phyloP scores from a whole-genome alignment of 2,797 vertebrate species.

The Sebastes cheni region DNA sequence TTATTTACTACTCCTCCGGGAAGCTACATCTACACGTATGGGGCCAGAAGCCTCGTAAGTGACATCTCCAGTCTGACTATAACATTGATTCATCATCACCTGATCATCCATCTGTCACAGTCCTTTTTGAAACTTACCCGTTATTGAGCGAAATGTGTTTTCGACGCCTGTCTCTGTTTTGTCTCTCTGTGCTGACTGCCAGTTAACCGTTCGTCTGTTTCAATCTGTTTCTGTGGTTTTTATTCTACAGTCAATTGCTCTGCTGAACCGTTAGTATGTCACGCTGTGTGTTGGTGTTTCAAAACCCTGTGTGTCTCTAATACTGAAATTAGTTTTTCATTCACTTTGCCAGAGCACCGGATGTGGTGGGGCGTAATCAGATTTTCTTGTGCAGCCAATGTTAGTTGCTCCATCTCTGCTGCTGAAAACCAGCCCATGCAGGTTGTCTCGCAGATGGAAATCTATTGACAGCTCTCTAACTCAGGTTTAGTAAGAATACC shows the following conservation, averaged over 20 bases:
- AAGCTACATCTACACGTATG: slow-evolving; percentile 92
- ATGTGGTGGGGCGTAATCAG: slow-evolving; percentile 22
- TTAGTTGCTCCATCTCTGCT: not conserved
- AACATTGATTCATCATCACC: slow-evolving; percentile 9
- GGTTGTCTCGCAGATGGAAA: not conserved
- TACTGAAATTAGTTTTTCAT: slow-evolving; percentile 14
- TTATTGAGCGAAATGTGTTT: not conserved
- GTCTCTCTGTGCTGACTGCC: slow-evolving; percentile 30
- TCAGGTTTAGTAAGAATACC: not conserved
- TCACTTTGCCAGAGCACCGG: not conserved
- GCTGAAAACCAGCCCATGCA: not conserved
- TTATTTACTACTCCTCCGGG: slow-evolving; percentile 95
- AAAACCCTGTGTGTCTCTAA: not conserved
- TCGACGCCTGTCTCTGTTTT: slow-evolving; percentile 25
- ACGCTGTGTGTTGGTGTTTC: slow-evolving; percentile 5
- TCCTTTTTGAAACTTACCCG: not conserved
- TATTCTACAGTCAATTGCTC: not conserved
- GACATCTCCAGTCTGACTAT: slow-evolving; percentile 14
- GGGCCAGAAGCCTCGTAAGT: slow-evolving; percentile 96
- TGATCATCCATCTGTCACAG: slow-evolving; percentile 21
- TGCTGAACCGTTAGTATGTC: slow-evolving; percentile 1
- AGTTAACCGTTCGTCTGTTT: not conserved
- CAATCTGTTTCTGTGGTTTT: slow-evolving; percentile 7
- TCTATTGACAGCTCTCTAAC: not conserved
- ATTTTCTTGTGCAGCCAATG: not conserved